Conservation (phyloP, 1,140 invertebrate species). For the Colletes latitarsis region DNA sequence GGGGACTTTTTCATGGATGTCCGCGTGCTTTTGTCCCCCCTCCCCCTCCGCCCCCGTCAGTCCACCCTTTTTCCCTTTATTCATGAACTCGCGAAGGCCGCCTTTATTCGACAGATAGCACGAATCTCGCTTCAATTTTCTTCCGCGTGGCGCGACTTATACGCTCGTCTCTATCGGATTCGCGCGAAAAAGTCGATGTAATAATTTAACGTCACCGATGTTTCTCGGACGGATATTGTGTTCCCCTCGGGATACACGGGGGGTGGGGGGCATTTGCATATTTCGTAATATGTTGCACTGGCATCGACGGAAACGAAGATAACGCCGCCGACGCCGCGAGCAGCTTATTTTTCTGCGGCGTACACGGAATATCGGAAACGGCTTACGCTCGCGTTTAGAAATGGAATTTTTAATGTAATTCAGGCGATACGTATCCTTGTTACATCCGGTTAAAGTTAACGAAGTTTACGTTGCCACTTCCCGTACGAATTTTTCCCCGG, state of each 20-base stretch:
- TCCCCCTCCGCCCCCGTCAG: neutral
- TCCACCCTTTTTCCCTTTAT: conserved; percentile 10
- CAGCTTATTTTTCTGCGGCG: conserved; percentile 1
- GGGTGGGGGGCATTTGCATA: neutral
- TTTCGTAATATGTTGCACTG: conserved; percentile 3
- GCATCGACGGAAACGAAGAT: neutral
- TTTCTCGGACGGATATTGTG: conserved; percentile 8
- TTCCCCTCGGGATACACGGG: neutral
- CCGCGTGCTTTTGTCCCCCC: neutral
- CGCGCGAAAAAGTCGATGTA: conserved; percentile 7
- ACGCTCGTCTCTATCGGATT: conserved; percentile 14
- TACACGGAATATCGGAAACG: neutral
- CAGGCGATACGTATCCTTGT: neutral
- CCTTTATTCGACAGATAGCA: conserved; percentile 39
- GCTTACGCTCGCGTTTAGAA: neutral
- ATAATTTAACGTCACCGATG: conserved; percentile 22
- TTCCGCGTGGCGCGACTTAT: conserved; percentile 18
- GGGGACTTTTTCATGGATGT: conserved; percentile 30
- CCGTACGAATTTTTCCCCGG: too few species aligned
- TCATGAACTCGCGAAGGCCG: conserved; percentile 5
- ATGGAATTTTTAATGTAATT: neutral
- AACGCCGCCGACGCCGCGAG: neutral
- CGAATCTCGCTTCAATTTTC: conserved; percentile 33
- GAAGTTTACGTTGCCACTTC: neutral
- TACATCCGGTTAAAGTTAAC: neutral